Evolutionary conservation across 2,888 invertebrate species (phyloP).

Genomic region (Hydriomena furcata): DNA sequence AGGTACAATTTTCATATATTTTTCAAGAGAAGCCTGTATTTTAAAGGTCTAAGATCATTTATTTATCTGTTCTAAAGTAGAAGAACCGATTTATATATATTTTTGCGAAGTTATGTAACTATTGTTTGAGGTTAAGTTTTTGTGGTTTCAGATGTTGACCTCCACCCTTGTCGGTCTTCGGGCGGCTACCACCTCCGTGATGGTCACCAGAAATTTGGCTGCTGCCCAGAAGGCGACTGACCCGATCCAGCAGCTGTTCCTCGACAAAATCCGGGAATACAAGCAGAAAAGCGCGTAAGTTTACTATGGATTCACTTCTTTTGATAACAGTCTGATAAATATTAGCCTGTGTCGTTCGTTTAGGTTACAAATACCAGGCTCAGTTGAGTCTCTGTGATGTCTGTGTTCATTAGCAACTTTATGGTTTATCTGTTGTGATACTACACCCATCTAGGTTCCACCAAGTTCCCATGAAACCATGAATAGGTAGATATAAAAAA

Average conservation of each 20-base stretch:
- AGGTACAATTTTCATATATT: conserved; percentile 42
- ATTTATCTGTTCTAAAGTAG: neutral
- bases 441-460: too few species aligned
- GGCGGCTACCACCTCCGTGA: conserved; percentile 73
- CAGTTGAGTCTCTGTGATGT: neutral
- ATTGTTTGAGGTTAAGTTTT: conserved; percentile 61
- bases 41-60: neutral
- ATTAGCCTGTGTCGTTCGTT: neutral
- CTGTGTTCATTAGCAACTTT: too few species aligned
- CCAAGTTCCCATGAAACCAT: too few species aligned
- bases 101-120: conserved; percentile 59
- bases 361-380: neutral
- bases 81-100: conserved; percentile 4
- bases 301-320: conserved; percentile 39
- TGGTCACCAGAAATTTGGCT: conserved; percentile 88
- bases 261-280: conserved; percentile 96
- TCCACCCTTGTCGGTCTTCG: conserved; percentile 79
- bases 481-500: too few species aligned
- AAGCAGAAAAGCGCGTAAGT: conserved; percentile 93
- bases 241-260: conserved; percentile 96
- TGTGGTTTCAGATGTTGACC: conserved; percentile 81
- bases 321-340: neutral
- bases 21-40: conserved; percentile 8
- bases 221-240: conserved; percentile 90
- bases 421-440: too few species aligned